Base-by-base conservation (phyloP, 2,888 invertebrate species). In the Adineta ricciae region DNA sequence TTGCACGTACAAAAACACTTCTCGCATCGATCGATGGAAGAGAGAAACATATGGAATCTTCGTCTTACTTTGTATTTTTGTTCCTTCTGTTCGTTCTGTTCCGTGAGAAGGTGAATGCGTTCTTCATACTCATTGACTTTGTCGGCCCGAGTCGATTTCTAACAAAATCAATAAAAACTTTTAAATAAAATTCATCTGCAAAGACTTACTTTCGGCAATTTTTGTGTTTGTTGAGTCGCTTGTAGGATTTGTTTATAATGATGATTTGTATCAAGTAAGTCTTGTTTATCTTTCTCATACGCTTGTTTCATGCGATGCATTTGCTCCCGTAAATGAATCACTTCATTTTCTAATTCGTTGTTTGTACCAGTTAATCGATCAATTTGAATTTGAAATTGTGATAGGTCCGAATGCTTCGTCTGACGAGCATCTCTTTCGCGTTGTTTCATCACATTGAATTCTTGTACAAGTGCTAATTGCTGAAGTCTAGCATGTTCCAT, bases 31-130 rank as follows among this genome's bases (percentile, higher is more conserved):
- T 46, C 46, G 46, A 46, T 46, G 5, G 11, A 5, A 46, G 46
- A 36, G 19, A 36, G 1, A 32, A 73, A 36, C 19, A 5, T 2
- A 73, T 19, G 2, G 8, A 46, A 46, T 46, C 16, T 78, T 38
- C 24, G 41, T 11, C 78, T 78, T 78, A 78, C 78, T 11, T 41
- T 78, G n/a, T 78, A 78, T 78, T 78, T 78, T 78, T 78, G 41
- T 78, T 78, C 78, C n/a, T 24, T 38, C 9, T 78, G 24, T 41
- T 41, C 78, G 41, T 36, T 78, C n/a, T 41, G 38, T 41, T 78
- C 78, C 41, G 38, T 21, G n/a, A 78, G 41, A 41, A 21, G 41
- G 2, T 21, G 2, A 78, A 78, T 41, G 8, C 9, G 38, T 21
- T 41, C 41, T 41, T 78, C 78, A 78, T 78, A 78, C n/a, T 78